A percentile compares a stretch with the other conserved stretches of the same genome.
Evolutionary conservation across 1,140 invertebrate species (phyloP).

Genomic region (Saccostrea glomerata): DNA sequence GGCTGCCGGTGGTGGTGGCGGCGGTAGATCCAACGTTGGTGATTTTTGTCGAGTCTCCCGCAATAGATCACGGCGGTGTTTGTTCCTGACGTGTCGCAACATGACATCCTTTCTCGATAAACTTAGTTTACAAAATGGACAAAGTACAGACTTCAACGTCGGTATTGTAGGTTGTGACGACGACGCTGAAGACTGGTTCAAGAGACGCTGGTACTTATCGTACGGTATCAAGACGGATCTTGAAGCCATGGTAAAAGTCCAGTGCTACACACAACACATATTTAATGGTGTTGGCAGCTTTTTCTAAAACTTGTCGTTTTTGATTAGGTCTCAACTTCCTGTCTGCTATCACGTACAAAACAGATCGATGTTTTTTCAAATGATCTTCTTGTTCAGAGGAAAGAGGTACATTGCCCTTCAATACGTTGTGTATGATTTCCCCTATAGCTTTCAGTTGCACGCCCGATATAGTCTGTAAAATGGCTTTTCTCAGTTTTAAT

Average conservation of each 20-base stretch:
- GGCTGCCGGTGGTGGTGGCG: too few relatives aligned
- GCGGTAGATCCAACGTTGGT: too few relatives aligned
- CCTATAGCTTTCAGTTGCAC: conserved; percentile 32
- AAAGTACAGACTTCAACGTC: too few relatives aligned
- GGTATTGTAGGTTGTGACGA: too few relatives aligned
- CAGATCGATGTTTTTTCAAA: conserved; percentile 32
- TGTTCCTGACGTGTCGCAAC: not conserved
- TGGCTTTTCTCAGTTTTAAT: not conserved
- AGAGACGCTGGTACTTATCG: conserved; percentile 39
- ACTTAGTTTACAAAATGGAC: too few relatives aligned
- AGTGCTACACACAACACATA: not conserved
- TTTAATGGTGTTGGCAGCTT: conserved; percentile 29
- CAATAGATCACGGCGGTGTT: not conserved
- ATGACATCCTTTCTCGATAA: conserved; percentile 30
- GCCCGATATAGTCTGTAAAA: too few relatives aligned
- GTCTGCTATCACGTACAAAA: conserved; percentile 1
- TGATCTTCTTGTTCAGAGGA: not conserved
- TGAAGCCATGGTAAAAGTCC: not conserved
- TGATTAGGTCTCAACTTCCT: too few relatives aligned
- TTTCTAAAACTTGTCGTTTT: too few relatives aligned
- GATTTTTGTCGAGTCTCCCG: too few relatives aligned
- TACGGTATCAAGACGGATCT: conserved; percentile 43
- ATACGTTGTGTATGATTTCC: conserved; percentile 35
- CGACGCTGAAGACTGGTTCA: not conserved
- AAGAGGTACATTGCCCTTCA: conserved; percentile 33